phyloP scores from a whole-genome alignment of 2,113 vertebrate species.

The Sphyrna mokarran region DNA sequence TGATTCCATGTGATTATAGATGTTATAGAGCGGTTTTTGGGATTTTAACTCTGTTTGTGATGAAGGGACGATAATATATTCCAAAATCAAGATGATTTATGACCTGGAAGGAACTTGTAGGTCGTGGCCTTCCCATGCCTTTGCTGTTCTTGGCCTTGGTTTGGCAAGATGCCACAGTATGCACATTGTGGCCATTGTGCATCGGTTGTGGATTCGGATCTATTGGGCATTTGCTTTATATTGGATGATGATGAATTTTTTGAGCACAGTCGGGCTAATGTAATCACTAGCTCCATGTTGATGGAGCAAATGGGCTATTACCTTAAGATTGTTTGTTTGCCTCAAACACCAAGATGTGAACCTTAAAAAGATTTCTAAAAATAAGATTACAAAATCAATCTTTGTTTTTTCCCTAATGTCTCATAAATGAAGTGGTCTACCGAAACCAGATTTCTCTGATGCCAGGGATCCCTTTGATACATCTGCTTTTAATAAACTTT shows the following conservation, averaged over 20 bases:
- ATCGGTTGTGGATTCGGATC: background rate
- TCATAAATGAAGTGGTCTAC: constrained; percentile 59
- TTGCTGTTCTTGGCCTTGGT: background rate
- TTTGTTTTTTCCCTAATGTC: background rate
- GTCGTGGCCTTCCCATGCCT: background rate
- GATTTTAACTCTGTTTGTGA: too few species aligned
- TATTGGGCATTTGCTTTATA: background rate
- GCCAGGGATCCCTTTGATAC: constrained; percentile 85
- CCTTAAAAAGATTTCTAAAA: background rate
- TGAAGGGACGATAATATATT: background rate
- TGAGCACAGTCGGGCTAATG: background rate
- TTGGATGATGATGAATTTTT: background rate
- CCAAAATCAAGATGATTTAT: background rate
- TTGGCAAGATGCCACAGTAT: background rate
- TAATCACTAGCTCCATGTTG: background rate
- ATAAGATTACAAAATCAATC: background rate
- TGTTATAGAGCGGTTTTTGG: background rate
- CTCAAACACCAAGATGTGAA: background rate
- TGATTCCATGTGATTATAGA: background rate
- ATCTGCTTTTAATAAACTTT: constrained; percentile 81
- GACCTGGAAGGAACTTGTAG: background rate
- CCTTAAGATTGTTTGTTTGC: background rate
- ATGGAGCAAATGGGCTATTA: background rate
- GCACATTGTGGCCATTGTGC: background rate
- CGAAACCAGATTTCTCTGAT: constrained; percentile 72